Conservation (phyloP, 2,797 vertebrate species). For the Sphenodon punctatus region DNA sequence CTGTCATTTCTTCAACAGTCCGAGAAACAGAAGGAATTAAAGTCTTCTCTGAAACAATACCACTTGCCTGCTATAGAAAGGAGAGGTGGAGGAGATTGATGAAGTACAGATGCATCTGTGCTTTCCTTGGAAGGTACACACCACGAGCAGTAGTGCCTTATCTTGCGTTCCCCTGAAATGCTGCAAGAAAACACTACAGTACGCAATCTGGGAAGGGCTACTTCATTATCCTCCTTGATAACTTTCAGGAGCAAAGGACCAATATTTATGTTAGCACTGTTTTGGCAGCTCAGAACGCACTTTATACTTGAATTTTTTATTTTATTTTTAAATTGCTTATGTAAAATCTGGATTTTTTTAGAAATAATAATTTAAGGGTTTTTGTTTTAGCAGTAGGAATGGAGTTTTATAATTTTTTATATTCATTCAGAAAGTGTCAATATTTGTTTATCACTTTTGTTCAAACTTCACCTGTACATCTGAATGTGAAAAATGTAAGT, state of each 20-base stretch:
- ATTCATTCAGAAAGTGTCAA: not conserved
- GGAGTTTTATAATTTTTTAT: constrained; percentile 16
- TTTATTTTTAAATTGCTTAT: not conserved
- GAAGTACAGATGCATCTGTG: not conserved
- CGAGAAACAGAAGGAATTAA: constrained; percentile 74
- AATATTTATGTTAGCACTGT: constrained; percentile 19
- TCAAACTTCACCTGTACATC: not conserved
- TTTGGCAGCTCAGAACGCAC: constrained; percentile 25
- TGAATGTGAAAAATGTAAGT: not conserved
- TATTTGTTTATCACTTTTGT: not conserved
- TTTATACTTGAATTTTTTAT: not conserved
- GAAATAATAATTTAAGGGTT: constrained; percentile 6
- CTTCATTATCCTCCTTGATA: not conserved
- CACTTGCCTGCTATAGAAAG: constrained; percentile 79
- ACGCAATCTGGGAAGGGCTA: not conserved
- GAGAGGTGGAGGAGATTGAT: constrained; percentile 70
- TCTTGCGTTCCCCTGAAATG: not conserved
- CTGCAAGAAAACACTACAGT: not conserved
- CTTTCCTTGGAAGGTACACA: not conserved
- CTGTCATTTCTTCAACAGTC: constrained; percentile 74
- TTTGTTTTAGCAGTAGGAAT: constrained; percentile 23
- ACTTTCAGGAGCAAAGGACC: not conserved
- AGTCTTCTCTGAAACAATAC: constrained; percentile 71
- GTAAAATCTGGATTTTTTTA: not conserved
- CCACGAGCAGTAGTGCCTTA: not conserved